Base-by-base conservation (phyloP, 2,888 invertebrate genomes). In the Halictus quadricinctus region DNA sequence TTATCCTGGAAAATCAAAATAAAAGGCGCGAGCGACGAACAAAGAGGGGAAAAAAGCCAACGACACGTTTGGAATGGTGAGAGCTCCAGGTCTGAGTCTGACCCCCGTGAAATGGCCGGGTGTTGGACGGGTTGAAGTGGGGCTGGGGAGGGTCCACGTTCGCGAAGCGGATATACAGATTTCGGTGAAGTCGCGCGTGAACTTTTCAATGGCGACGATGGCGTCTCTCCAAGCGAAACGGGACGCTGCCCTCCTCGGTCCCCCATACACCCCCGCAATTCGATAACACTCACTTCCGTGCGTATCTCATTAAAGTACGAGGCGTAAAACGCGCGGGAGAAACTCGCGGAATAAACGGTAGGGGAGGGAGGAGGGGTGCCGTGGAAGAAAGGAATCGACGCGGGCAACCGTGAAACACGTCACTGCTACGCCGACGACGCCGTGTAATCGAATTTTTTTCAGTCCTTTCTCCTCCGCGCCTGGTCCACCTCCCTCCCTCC, bases 271-370 rank as follows among this genome's bases (percentile, higher is more conserved):
- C 36, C 41, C 29, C 70, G 21, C 50, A 69, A 83, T 64, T 64
- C 85, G 84, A 85, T 85, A 80, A 80, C 77, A 66, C 84, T 77
- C 84, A 78, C 64, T 64, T 75, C 70, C 58, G 79, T 75, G 80
- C 78, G 80, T 80, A 80, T 80, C 75, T 85, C 85, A 78, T 85
- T 84, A 84, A 80, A 84, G 77, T 80, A 77, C 66, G 77, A 41
- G 64, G 74, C 54, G 80, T 12, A 69, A n/a, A 29, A 25, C 60
- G 54, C n/a, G 66, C n/a, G 18, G 18, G 10, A 29, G 74, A 69
- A 60, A 25, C 60, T 36, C 29, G 66, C 29, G 66, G 10, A 36
- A 66, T 36, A 66, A 66, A 36, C 72, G 36, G 36, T 4, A 36
- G 36, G 36, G 29, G 0, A 36, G 36, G 36, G 36, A 36, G 36